phyloP scores from a whole-genome alignment of 2,113 vertebrate genomes.

The Sturnus vulgaris region DNA sequence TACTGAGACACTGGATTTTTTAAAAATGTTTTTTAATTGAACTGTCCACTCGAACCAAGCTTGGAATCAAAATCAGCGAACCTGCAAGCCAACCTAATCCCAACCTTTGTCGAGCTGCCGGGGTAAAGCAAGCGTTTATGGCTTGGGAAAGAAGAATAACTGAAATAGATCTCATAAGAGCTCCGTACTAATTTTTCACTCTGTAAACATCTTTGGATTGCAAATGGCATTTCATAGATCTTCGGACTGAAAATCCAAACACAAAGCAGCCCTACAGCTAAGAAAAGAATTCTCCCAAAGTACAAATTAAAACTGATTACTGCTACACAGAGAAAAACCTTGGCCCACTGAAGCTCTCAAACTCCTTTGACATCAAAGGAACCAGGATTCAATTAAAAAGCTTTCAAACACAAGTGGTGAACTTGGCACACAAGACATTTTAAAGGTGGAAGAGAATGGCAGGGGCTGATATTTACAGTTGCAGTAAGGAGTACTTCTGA shows the following conservation, averaged over 20 bases:
- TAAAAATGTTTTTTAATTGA: background rate
- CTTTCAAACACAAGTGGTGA: background rate
- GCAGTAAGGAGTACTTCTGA: background rate
- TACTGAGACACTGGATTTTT: background rate
- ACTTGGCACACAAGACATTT: background rate
- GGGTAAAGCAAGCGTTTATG: background rate
- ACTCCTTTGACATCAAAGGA: background rate
- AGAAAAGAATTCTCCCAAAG: background rate
- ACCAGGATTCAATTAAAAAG: background rate
- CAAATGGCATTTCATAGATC: background rate
- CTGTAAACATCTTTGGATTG: background rate
- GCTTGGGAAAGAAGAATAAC: background rate
- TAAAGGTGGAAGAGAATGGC: background rate
- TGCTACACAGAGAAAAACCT: background rate
- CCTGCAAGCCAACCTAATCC: background rate
- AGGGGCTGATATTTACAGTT: background rate
- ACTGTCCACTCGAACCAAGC: background rate
- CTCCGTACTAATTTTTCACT: background rate
- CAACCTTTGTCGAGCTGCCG: accelerated
- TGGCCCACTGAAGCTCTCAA: background rate
- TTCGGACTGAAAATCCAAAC: background rate
- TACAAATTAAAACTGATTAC: background rate
- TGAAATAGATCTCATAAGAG: background rate
- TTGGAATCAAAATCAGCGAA: background rate
- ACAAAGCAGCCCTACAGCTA: background rate